Conservation (phyloP, 1,140 invertebrate species). For the Tetramorium alpestre region DNA sequence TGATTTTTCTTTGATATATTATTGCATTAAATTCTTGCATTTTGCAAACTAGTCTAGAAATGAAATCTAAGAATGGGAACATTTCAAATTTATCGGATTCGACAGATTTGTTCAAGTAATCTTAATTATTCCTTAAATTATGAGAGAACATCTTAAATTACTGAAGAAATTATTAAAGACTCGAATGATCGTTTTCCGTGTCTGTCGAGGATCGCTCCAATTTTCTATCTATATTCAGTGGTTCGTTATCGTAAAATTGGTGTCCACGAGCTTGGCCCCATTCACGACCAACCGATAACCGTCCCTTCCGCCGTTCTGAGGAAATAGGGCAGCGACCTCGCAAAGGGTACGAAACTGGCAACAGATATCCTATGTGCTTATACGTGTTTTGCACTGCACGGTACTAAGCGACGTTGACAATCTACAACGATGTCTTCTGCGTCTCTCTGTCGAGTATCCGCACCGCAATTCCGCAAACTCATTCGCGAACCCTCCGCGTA, state of each 20-base stretch:
- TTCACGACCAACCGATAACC: slow-evolving; percentile 18
- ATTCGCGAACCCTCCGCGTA: slow-evolving; percentile 33
- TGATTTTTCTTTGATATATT: neutral
- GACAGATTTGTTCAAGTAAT: neutral
- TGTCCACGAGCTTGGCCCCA: slow-evolving; percentile 45
- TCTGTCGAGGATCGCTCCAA: slow-evolving; percentile 7
- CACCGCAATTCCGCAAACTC: slow-evolving; percentile 60
- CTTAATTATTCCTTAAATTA: neutral
- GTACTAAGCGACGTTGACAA: slow-evolving; percentile 46
- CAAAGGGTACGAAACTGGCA: slow-evolving; percentile 26
- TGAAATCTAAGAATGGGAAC: neutral
- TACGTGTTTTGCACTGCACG: slow-evolving; percentile 51
- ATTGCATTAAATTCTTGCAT: neutral
- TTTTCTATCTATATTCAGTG: slow-evolving; percentile 64
- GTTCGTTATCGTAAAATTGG: slow-evolving; percentile 67
- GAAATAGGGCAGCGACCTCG: slow-evolving; percentile 63
- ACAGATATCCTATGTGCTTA: slow-evolving; percentile 57
- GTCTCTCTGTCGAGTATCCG: slow-evolving; percentile 48
- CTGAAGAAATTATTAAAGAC: neutral
- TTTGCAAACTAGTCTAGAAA: neutral
- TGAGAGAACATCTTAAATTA: slow-evolving; percentile 3
- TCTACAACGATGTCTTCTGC: slow-evolving; percentile 52
- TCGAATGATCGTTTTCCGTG: neutral
- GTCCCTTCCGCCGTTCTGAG: slow-evolving; percentile 16
- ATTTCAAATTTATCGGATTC: neutral